These are phyloP conservation scores for Crotalus horridus DNA, from an alignment of 2,113 vertebrate genomes.

Conservation along the genomic window DNA sequence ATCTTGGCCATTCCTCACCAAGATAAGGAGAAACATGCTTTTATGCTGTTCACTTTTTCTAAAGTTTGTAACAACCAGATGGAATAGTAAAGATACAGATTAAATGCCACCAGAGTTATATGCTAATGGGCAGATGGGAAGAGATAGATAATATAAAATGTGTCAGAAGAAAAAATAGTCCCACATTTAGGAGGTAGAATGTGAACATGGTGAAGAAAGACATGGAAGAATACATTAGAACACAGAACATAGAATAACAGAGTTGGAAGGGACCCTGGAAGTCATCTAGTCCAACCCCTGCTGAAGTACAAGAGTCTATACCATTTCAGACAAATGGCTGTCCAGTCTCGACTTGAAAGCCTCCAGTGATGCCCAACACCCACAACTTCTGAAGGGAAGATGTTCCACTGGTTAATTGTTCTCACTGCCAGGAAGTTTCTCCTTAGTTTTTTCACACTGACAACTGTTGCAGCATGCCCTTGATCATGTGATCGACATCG, in stretches of 20 bases:
- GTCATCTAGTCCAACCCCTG: no score
- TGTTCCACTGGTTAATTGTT: no score
- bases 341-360: no score
- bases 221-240: constrained; percentile 3
- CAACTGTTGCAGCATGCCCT: no score
- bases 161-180: constrained; percentile 53
- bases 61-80: constrained; percentile 48
- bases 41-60: constrained; percentile 1
- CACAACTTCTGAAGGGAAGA: no score
- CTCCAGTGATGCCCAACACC: no score
- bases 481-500: no score
- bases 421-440: no score
- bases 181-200: constrained; percentile 1
- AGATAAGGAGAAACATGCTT: background rate
- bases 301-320: no score
- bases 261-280: background rate
- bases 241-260: background rate
- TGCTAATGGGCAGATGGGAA: constrained; percentile 66
- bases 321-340: no score
- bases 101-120: constrained; percentile 58
- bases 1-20: background rate
- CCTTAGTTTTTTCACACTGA: no score
- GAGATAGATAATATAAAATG: constrained; percentile 58
- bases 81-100: constrained; percentile 58
- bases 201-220: constrained; percentile 35